Conservation (phyloP, 1,140 invertebrate genomes). For the Rhopalosiphum maidis region DNA sequence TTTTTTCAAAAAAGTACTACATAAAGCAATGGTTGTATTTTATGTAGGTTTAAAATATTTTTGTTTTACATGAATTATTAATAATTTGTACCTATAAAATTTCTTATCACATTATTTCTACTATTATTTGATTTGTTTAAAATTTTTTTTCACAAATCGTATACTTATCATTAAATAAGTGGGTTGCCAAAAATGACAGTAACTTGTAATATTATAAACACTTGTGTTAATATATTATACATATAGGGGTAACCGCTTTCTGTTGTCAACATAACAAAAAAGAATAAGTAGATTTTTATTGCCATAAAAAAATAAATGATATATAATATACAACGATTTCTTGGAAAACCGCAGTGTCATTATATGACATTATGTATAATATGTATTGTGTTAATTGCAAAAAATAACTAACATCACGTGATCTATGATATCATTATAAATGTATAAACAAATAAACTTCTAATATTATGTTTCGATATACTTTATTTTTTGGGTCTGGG, state of each 20-base stretch:
- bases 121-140: background rate
- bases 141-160: background rate
- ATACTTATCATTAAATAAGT: background rate
- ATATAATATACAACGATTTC: background rate
- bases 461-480: background rate
- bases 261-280: background rate
- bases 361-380: background rate
- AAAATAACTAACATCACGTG: background rate
- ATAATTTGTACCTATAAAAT: background rate
- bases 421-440: background rate
- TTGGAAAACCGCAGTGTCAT: background rate
- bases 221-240: background rate
- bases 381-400: background rate
- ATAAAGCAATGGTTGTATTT: background rate
- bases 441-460: background rate
- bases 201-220: background rate
- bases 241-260: background rate
- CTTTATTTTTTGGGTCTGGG: background rate
- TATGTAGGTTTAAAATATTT: background rate
- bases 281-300: background rate
- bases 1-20: background rate
- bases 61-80: background rate
- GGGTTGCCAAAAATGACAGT: slow-evolving; percentile 1
- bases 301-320: background rate
- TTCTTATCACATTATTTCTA: background rate